Base-by-base conservation (phyloP, 2,113 vertebrate species). In the Neogobius melanostomus region DNA sequence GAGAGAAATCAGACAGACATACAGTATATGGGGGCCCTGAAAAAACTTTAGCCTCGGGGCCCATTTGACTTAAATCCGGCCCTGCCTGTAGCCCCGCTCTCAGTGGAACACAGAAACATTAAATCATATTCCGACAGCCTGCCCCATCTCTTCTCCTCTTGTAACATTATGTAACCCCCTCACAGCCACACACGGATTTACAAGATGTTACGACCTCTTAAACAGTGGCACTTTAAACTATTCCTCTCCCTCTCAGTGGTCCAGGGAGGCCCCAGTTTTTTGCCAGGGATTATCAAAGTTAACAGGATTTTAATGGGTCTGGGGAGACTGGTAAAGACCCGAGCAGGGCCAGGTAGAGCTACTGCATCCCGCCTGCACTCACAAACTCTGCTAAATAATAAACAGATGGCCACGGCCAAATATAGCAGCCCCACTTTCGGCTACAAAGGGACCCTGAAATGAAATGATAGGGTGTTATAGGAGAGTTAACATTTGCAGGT, bases 401-500 rank as follows among this genome's bases (percentile, higher is more conserved):
- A 94, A 94, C 90, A 94, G 92, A 93, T 95, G 93, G 88, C 89
- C 92, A 87, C 90, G 87, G 89, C 91, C 93, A 92, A 91, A 94
- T 94, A 92, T 89, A 94, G 93, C 88, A 68, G 76, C 78, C 81
- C 80, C 64, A 73, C 85, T 90, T 89, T 88, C 88, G 77, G 90
- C 89, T 91, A 92, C 91, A 91, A 88, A 91, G 77, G 85, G 89
- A 88, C 89, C 82, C 91, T 69, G 66, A 91, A 86, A 92, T 91
- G 80, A 93, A 95, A 94, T 95, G 91, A 94, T 88, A 91, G 90
- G 90, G 89, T 93, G 84, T 94, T 94, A 93, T 89, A 76, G 59
- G 89, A 90, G 91, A 91, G 91, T 93, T 92, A 86, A 92, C 53
- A 93, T 95, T 95, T 95, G 82, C 89, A 90, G 95, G 93, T 95